Conservation (phyloP, 2,797 vertebrate species). For the Chloroceryle amazona region DNA sequence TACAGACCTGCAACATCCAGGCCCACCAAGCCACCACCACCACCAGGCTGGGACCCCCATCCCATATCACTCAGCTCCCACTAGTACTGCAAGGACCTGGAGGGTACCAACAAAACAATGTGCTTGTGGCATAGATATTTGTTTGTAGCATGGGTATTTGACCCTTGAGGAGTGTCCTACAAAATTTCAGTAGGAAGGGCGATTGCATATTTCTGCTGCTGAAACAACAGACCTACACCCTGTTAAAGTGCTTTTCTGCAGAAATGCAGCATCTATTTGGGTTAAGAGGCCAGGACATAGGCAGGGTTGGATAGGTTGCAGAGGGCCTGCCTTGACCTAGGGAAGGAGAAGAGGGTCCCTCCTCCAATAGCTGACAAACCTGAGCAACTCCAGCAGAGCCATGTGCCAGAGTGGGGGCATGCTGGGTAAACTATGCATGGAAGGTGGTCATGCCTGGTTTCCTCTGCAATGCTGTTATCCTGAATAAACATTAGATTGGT, state of each 20-base stretch:
- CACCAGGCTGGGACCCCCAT: neutral
- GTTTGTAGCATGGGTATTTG: neutral
- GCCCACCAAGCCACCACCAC: neutral
- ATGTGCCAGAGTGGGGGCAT: neutral
- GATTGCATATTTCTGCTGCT: fast-evolving
- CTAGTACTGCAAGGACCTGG: neutral
- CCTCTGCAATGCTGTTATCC: conserved; percentile 67
- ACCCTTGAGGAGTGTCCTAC: neutral
- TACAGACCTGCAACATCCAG: neutral
- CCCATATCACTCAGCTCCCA: neutral
- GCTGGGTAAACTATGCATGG: neutral
- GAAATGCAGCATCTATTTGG: neutral
- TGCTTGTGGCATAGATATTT: neutral
- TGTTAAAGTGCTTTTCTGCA: neutral
- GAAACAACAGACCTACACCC: neutral
- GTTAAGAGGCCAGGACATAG: neutral
- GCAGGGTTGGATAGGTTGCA: neutral
- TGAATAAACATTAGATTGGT: conserved; percentile 68
- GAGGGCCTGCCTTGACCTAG: neutral
- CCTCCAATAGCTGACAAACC: neutral
- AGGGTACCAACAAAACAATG: neutral
- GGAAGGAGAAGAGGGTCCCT: neutral
- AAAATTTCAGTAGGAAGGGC: fast-evolving
- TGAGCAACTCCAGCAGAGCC: neutral
- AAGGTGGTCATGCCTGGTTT: conserved; percentile 48